Base-by-base conservation (phyloP, 1,140 invertebrate genomes). In the Cotesia vestalis region DNA sequence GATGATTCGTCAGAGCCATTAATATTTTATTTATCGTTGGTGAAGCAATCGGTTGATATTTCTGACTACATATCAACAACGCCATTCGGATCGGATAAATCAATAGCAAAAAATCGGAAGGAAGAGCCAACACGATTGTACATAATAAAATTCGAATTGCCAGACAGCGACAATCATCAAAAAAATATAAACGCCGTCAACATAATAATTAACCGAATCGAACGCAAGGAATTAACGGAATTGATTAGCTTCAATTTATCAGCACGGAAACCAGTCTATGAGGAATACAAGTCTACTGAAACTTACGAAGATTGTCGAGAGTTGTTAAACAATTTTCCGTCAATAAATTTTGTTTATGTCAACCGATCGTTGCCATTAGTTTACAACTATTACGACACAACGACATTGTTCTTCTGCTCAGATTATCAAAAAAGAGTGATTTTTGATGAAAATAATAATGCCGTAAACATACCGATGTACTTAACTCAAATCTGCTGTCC, bases 341-440 rank as follows among this genome's bases (percentile, higher is more conserved):
- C 12, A n/a, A 55, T 55, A n/a, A 55, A 55, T 55, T 12, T 55
- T 55, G 53, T 20, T n/a, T 55, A 55, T 20, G 17, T 20, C 5
- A 55, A 55, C n/a, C 5, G 5, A 55, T 20, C 12, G 5, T n/a
- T 55, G 3, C 53, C 53, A 55, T 55, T 20, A n/a, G 5, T 5
- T n/a, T 55, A 55, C 12, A 20, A n/a, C 5, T 55, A 14, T 55
- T 55, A 55, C 5, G 53, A 55, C 4, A 55, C 53, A 20, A 55
- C 17, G 4, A 55, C 53, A 14, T 12, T 55, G 5, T n/a, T 5
- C 11, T 5, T 14, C n/a, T 55, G 53, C n/a, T 3, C 53, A 14
- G 53, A 55, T 55, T 55, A 55, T n/a, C 53, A 55, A 55, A 55
- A n/a, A n/a, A 9, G 53, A 12, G 17, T 55, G 5, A 55, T 55